Conservation (phyloP, 2,888 invertebrate species). For the Hydropsyche betteni region DNA sequence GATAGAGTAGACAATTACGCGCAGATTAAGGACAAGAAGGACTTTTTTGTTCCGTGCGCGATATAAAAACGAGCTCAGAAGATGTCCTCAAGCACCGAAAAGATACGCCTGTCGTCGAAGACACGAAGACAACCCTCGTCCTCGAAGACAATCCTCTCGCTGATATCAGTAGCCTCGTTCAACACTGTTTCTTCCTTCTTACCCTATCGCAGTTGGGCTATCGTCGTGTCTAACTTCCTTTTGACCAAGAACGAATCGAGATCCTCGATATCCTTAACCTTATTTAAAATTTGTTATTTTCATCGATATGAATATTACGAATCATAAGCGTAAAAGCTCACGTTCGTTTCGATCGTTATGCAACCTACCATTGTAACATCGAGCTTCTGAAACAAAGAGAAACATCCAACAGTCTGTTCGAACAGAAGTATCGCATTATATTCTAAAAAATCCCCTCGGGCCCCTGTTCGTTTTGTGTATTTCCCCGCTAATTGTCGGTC, state of each 20-base stretch:
- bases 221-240: background rate
- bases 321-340: too few species aligned
- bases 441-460: too few species aligned
- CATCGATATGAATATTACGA: too few species aligned
- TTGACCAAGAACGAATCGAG: background rate
- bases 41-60: constrained; percentile 35
- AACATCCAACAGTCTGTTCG: too few species aligned
- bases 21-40: constrained; percentile 37
- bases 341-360: too few species aligned
- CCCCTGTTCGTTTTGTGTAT: background rate
- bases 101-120: constrained; percentile 25
- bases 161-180: background rate
- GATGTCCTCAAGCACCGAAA: background rate
- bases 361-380: too few species aligned
- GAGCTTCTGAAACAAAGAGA: too few species aligned
- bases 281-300: too few species aligned
- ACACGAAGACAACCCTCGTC: constrained; percentile 1
- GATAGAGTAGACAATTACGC: constrained; percentile 43
- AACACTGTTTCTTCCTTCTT: background rate
- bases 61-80: constrained; percentile 14
- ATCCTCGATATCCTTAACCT: too few species aligned
- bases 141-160: too few species aligned
- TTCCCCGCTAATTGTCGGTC: constrained; percentile 33
- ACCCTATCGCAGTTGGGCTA: background rate
- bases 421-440: too few species aligned